Evolutionary conservation across 1,140 invertebrate species (phyloP), one percentile per base, ranked within the genome.

Genomic region (Zaprionus taronus): DNA sequence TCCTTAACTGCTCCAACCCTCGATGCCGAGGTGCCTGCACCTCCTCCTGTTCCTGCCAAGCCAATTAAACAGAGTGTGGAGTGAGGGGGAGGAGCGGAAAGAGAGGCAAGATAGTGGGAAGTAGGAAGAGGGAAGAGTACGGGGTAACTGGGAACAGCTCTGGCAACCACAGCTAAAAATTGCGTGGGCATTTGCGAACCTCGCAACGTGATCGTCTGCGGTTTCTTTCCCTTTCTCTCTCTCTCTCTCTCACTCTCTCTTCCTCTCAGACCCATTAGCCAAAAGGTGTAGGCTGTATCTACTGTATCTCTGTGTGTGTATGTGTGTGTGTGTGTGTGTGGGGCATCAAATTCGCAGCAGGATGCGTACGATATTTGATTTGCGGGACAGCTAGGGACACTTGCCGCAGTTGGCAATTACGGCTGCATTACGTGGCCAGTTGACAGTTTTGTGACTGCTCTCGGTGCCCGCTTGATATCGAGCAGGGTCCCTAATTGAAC

Each of bases 401-500:
- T 80, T 79, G 81, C 84, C 64, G 84, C 69, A 83, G 74, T 81
- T 81, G 75, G 79, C 85, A 84, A 86, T 86, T 86, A 86, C 87
- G 78, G 79, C 79, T 69, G 76, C 83, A 86, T 86, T 86, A 87
- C 71, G 69, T 79, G 70, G 49, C 58, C 76, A 73, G 81, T 89
- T 83, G 86, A 81, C 85, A 87, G 83, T 84, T 83, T 76, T 64
- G 73, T 65, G 69, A 76, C 72, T 76, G 61, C 44, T 49, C 53
- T 34, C 57, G 66, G 75, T 41, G 61, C 80, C 69, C 79, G 15
- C 38, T 89, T 84, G 84, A 89, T 44, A 65, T 26, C 73, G 56
- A 53, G 64, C 60, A 66, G 72, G 60, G 41, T 14, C 51, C 79
- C 82, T 89, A 90, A 89, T 89, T 89, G 85, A 89, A 47, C 41